Base-by-base conservation (phyloP, 2,888 invertebrate genomes). In the Agrochola litura region DNA sequence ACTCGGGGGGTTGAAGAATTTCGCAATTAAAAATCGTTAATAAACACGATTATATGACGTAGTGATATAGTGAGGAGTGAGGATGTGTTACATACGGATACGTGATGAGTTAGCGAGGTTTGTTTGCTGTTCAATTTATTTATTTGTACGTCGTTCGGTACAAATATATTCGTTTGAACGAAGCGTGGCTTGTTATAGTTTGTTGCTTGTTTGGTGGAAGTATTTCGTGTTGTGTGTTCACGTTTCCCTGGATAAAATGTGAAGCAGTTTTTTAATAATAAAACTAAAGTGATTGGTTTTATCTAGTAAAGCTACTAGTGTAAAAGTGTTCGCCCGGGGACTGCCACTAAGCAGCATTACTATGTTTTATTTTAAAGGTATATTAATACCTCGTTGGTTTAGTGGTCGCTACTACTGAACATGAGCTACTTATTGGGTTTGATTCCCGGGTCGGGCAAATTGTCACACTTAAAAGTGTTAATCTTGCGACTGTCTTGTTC, bases 1-100 rank as follows among this genome's bases (percentile, higher is more conserved):
- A 86, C 86, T 77, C 86, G 83, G 72, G 79, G 88, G 88, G 82
- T 88, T 86, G 76, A 90, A 86, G 88, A 91, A 91, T 91, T 92
- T 89, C 76, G 88, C 91, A 92, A 92, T 92, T 91, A 91, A 90
- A 91, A 92, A 91, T 91, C 91, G 89, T 92, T 92, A 90, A 89
- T 89, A 92, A 91, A 91, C 89, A 91, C 77, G 86, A 89, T 91
- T 89, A 89, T 80, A 86, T 82, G 81, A 81, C 81, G 83, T 83
- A 76, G 77, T 77, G 77, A 86, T 88, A 81, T 89, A 83, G 65
- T 78, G 74, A 73, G 71, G 79, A 70, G 76, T 67, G 77, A 80
- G 58, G 81, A 89, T 86, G 71, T 83, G 81, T 61, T 79, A 83
- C 72, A 76, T 72, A 81, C 66, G 68, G 76, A 87, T 78, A 77